Base-by-base conservation (phyloP, 2,888 invertebrate species). In the Heliconius hortense region DNA sequence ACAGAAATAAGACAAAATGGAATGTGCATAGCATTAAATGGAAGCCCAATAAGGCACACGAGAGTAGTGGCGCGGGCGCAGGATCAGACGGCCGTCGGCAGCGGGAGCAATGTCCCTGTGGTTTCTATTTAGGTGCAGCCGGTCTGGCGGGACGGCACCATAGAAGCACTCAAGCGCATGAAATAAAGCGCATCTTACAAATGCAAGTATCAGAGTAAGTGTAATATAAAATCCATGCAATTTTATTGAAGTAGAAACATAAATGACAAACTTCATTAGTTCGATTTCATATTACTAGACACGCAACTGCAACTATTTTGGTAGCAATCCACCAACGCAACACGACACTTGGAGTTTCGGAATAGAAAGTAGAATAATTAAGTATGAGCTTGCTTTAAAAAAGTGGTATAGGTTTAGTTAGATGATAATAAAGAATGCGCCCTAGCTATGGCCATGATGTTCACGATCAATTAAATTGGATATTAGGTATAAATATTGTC, bases 81-180 rank as follows among this genome's bases (percentile, higher is more conserved):
- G 92, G 91, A 92, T 89, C 90, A 89, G 87, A 84, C 86, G 85
- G 90, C 90, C 35, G 35, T 35, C 35, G 35, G 35, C 35, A 90
- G 83, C 85, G 93, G 91, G 94, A 90, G 93, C 94, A 94, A 92
- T 90, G 93, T 91, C 93, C 94, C 91, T 93, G 91, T 85, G 89
- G 92, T 94, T 92, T 93, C 94, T 94, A 94, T 94, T 93, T 94
- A 93, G 92, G 93, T 93, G 92, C 93, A 86, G 90, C 92, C 91
- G 86, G 92, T 92, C 82, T 81, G 81, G 83, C 91, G 90, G 88
- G 89, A 89, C 90, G 88, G 70, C 90, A 89, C 90, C 89, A 89
- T 86, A 88, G 87, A 84, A 85, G 90, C 91, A 90, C 87, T 91
- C 89, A 86, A 88, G 89, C 90, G 90, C 87, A 89, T 87, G 80